Conservation (phyloP, 2,113 vertebrate species). For the Brevimyrus niger region DNA sequence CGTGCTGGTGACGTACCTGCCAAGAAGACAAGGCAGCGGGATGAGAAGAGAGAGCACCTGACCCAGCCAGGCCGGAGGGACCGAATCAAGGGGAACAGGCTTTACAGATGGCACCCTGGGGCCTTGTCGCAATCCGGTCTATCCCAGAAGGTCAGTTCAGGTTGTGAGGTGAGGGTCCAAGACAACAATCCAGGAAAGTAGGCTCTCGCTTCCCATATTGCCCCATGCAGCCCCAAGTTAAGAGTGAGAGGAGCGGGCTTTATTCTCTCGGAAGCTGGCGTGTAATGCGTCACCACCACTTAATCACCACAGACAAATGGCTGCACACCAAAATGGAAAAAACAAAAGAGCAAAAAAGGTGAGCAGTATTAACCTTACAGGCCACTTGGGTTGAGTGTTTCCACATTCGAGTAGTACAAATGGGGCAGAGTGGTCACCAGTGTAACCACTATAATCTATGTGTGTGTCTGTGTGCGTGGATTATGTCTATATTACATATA, state of each 20-base stretch:
- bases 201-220: background rate
- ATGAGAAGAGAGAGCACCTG: background rate
- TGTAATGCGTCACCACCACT: background rate
- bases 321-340: background rate
- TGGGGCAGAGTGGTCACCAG: background rate
- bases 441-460: background rate
- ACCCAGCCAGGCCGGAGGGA: background rate
- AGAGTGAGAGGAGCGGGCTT: background rate
- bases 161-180: background rate
- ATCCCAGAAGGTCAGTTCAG: background rate
- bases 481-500: background rate
- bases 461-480: background rate
- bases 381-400: background rate
- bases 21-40: background rate
- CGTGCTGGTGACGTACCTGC: background rate
- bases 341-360: background rate
- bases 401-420: background rate
- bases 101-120: background rate
- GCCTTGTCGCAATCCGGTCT: background rate
- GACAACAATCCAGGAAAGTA: background rate
- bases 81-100: background rate
- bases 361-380: background rate
- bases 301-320: background rate
- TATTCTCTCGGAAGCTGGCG: background rate
- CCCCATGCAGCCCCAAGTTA: background rate